Base-by-base conservation (phyloP, 2,888 invertebrate genomes). In the Yponomeuta sedellus region DNA sequence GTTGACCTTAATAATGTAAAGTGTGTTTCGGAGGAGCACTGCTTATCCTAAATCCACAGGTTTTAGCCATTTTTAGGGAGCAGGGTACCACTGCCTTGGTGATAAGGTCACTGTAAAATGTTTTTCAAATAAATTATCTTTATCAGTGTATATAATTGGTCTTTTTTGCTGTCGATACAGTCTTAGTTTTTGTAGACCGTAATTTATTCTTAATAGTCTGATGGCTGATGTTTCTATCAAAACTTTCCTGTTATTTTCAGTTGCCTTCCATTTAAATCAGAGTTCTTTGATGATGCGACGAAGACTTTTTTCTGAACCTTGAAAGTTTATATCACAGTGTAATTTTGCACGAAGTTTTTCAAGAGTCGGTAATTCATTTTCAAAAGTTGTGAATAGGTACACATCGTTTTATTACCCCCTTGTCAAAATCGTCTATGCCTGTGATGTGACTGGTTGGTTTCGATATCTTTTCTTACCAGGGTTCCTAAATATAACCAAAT, bases 121-220 rank as follows among this genome's bases (percentile, higher is more conserved):
- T n/a, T n/a, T n/a, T n/a, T n/a, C n/a, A n/a, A n/a, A n/a, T n/a
- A n/a, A n/a, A n/a, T n/a, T n/a, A n/a, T n/a, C n/a, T n/a, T n/a
- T n/a, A 52, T 69, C 70, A 8, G 67, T 68, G 64, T 68, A 71
- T 19, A 71, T 66, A 25, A 70, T 68, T 40, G 69, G 66, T 56
- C 68, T 68, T 25, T 67, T 66, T 67, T 69, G 67, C 25, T 66
- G 20, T 20, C 68, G 44, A n/a, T 70, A 68, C 66, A 65, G 39
- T 67, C 62, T 67, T 61, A 69, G 44, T 39, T 67, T 66, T 67
- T 34, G 28, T n/a, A 69, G 64, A n/a, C n/a, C n/a, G 66, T 66
- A 70, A 61, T 67, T 34, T 16, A 69, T 70, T 61, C 69, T 28
- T 66, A 66, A 20, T 10, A 67, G 66, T 34, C 52, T 19, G 28